These are phyloP conservation scores for Enteromius afrohamiltoni DNA, from an alignment of 2,797 vertebrate genomes.

Conservation along the genomic window DNA sequence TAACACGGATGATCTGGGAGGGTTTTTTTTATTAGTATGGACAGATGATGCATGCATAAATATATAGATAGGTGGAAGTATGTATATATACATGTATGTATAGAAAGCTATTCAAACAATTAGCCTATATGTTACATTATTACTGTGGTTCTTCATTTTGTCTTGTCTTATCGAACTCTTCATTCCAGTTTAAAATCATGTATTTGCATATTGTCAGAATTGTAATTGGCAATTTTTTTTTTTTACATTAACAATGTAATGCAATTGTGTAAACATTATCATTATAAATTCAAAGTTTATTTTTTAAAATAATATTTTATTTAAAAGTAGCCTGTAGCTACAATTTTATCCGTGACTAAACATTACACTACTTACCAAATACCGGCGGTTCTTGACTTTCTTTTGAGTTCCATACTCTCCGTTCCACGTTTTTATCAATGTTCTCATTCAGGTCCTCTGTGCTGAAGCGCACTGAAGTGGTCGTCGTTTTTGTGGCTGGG, in stretches of 20 bases:
- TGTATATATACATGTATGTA: not conserved
- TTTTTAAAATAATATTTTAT: not conserved
- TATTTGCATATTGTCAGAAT: not conserved
- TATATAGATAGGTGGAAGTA: not conserved
- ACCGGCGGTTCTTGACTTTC: conserved; percentile 59
- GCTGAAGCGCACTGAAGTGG: conserved; percentile 21
- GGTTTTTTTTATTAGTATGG: not conserved
- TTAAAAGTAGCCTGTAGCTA: not conserved
- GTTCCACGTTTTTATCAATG: conserved; percentile 48
- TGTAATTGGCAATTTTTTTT: not conserved
- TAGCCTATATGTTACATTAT: not conserved
- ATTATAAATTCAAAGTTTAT: not conserved
- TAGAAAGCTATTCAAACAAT: not conserved
- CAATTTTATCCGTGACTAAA: not conserved
- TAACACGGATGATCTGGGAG: not conserved
- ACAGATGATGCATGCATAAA: not conserved
- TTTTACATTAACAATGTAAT: not conserved
- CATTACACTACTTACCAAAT: conserved; percentile 64
- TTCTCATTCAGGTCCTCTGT: conserved; percentile 52
- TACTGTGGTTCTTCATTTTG: not conserved
- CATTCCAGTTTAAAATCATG: not conserved
- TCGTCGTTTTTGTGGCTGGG: conserved; percentile 23
- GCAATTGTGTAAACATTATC: not conserved
- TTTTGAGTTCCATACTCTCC: conserved; percentile 34
- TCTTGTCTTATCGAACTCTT: too few species aligned